These are phyloP conservation scores for Apis laboriosa DNA, from an alignment of 1,140 invertebrate species.

Conservation along the genomic window DNA sequence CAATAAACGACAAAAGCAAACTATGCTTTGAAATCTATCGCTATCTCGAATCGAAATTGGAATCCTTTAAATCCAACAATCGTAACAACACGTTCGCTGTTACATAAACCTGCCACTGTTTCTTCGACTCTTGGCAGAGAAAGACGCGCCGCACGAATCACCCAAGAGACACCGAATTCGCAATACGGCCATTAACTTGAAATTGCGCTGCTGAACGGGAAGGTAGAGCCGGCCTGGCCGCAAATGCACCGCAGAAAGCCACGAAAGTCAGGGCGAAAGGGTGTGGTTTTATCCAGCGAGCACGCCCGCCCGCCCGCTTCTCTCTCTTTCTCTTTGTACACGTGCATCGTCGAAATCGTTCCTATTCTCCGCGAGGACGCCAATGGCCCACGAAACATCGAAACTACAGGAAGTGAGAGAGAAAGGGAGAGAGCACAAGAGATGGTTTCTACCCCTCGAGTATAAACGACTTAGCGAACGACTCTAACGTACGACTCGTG, in stretches of 20 bases:
- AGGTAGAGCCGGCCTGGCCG: constrained; percentile 26
- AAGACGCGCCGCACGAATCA: neutral
- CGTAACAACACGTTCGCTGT: too few relatives aligned
- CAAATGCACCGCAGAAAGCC: constrained; percentile 56
- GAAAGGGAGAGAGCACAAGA: neutral
- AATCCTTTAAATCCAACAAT: too few relatives aligned
- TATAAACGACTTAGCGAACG: constrained; percentile 64
- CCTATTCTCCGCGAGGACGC: constrained; percentile 50
- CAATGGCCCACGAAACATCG: constrained; percentile 45
- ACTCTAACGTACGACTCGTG: constrained; percentile 55
- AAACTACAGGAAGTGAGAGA: neutral
- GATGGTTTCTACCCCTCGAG: constrained; percentile 35
- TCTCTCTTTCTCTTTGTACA: constrained; percentile 32
- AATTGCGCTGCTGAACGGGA: constrained; percentile 52
- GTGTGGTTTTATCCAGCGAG: constrained; percentile 43
- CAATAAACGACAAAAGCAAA: too few relatives aligned
- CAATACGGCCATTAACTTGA: constrained; percentile 41
- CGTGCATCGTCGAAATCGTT: constrained; percentile 49
- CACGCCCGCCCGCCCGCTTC: neutral
- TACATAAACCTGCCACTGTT: too few relatives aligned
- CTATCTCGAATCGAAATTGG: constrained; percentile 1
- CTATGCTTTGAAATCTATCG: too few relatives aligned
- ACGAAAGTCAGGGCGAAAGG: constrained; percentile 39
- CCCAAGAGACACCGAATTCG: neutral
- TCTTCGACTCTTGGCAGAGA: too few relatives aligned